Evolutionary conservation across 2,113 vertebrate species (phyloP), one percentile per base, ranked within the genome.

Genomic region (Xyliphius kryptos): DNA sequence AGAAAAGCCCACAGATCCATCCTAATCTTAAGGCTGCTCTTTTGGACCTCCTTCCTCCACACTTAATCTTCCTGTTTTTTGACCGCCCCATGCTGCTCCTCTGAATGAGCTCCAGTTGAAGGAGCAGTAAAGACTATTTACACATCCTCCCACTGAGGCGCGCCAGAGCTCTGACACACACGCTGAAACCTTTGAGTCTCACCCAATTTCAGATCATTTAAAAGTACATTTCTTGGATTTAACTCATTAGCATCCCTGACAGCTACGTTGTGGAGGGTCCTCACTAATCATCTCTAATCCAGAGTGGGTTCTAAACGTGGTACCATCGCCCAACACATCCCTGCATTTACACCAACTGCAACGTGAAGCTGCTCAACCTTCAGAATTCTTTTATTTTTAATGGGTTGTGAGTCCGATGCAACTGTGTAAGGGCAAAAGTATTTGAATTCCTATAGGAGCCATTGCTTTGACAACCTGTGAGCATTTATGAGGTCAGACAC

Each of bases 41-140:
- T 43, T 58, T 66, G 54, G 55, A 51, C 37, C 48, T 40, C 17
- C 57, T 41, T 41, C 56, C 53, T 5, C 44, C 14, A 32, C 53
- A 66, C 51, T 66, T 66, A 66, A 66, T 66, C 63, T 49, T 41
- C 40, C 48, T 48, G 63, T 26, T 66, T 58, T 36, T 2, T 36
- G n/a, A 32, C 46, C 32, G 9, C 63, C 48, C 17, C 38, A 15
- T 14, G 22, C 40, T 37, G 20, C 40, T 63, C 51, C 54, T 40
- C 19, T 49, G 44, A n/a, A 57, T 11, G 17, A 21, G 19, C 41
- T 64, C 52, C 26, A 38, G 38, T 13, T 15, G 40, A 17, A 26
- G 48, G 46, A 66, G 19, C 32, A 14, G 17, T 46, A 56, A 56
- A 65, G 22, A 48, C 43, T 65, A 2, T 65, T 64, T 48, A 56